phyloP scores from a whole-genome alignment of 2,113 vertebrate genomes.

The Etheostoma cragini region DNA sequence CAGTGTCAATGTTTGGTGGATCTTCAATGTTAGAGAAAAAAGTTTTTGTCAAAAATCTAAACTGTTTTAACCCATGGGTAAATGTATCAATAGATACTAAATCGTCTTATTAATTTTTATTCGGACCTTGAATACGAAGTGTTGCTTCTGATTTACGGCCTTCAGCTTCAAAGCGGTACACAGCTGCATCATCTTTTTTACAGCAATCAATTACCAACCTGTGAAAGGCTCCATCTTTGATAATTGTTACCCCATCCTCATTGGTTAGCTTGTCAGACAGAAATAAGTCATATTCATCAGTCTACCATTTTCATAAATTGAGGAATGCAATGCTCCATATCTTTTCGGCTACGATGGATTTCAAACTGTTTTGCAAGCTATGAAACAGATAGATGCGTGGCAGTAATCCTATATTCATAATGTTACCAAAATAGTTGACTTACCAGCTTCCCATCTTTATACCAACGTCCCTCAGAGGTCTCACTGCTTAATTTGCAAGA shows the following conservation, averaged over 20 bases:
- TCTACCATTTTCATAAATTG: not conserved
- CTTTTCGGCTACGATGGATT: not conserved
- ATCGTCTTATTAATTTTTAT: not conserved
- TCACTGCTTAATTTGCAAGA: conserved; percentile 86
- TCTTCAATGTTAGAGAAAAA: conserved; percentile 74
- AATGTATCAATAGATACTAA: not conserved
- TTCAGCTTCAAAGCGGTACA: conserved; percentile 88
- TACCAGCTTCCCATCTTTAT: conserved; percentile 90
- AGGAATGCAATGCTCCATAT: not conserved
- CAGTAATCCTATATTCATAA: not conserved
- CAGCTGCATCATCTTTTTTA: conserved; percentile 84
- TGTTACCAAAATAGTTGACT: conserved; percentile 21
- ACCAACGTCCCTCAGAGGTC: conserved; percentile 84
- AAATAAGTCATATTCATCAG: not conserved
- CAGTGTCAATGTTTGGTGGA: conserved; percentile 85
- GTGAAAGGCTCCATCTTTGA: conserved; percentile 86
- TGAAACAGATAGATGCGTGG: not conserved
- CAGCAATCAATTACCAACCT: conserved; percentile 83
- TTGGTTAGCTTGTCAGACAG: conserved; percentile 80
- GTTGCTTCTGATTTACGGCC: conserved; percentile 84
- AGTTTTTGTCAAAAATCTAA: not conserved
- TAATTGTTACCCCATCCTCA: conserved; percentile 79
- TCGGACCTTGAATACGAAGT: conserved; percentile 81
- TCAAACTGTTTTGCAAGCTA: not conserved
- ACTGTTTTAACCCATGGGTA: not conserved